These are phyloP conservation scores for Pecten maximus DNA, from an alignment of 2,888 invertebrate genomes.

Conservation along the genomic window DNA sequence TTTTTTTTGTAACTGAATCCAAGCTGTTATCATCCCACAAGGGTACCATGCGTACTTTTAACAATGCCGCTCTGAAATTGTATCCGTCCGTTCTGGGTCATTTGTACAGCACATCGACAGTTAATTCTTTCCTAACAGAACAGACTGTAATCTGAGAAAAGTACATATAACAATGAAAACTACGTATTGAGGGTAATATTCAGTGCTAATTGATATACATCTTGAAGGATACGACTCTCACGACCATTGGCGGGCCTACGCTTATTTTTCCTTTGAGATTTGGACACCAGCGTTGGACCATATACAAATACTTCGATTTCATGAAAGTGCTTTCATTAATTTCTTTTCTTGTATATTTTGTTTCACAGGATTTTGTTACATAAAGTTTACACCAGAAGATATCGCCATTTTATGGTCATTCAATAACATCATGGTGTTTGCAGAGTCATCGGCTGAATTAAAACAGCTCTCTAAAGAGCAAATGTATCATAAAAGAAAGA, in stretches of 20 bases:
- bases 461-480: too few species aligned
- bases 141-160: background rate
- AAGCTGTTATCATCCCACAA: too few species aligned
- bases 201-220: background rate
- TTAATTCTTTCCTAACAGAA: background rate
- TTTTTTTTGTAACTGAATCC: too few species aligned
- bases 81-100: background rate
- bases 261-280: background rate
- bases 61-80: background rate
- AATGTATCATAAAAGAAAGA: too few species aligned
- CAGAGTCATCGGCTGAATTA: too few species aligned
- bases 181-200: background rate
- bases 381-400: background rate
- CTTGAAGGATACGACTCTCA: background rate
- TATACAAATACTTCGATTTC: background rate
- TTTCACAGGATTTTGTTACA: background rate
- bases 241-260: background rate
- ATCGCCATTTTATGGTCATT: background rate
- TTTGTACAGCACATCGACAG: background rate
- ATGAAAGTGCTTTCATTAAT: background rate
- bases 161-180: background rate
- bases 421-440: too few species aligned
- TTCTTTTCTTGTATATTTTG: background rate
- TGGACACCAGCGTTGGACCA: background rate
- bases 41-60: background rate